phyloP scores from a whole-genome alignment of 2,113 vertebrate genomes.

The Cisticola juncidis region DNA sequence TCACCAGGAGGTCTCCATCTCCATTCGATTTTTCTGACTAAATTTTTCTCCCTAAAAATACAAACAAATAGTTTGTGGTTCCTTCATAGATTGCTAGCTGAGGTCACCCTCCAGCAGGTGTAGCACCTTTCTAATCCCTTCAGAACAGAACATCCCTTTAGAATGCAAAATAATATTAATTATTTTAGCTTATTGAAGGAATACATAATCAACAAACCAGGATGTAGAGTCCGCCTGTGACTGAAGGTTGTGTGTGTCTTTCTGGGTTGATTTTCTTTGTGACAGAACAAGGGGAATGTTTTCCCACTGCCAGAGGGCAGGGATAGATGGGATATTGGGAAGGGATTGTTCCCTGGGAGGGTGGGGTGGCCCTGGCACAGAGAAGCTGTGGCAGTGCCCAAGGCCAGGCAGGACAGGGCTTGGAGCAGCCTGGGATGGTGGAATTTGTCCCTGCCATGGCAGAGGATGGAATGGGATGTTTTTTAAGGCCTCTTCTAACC shows the following conservation, averaged over 20 bases:
- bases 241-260: background rate
- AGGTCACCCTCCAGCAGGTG: background rate
- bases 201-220: background rate
- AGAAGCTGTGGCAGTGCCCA: background rate
- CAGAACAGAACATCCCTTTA: background rate
- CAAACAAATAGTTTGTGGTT: background rate
- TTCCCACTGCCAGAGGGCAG: background rate
- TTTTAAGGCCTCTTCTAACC: background rate
- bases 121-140: background rate
- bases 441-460: background rate
- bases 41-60: background rate
- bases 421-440: background rate
- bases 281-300: background rate
- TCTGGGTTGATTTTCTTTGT: background rate
- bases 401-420: accelerated
- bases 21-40: background rate
- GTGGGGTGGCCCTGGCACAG: background rate
- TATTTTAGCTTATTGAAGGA: background rate
- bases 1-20: background rate
- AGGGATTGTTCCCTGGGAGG: background rate
- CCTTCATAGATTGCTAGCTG: background rate
- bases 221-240: background rate
- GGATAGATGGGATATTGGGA: accelerated
- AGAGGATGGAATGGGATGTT: accelerated
- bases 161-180: background rate